A percentile compares a stretch with the other conserved stretches of the same genome.
Evolutionary conservation across 1,140 invertebrate genomes (phyloP).

Genomic region (Caerostris extrusa): DNA sequence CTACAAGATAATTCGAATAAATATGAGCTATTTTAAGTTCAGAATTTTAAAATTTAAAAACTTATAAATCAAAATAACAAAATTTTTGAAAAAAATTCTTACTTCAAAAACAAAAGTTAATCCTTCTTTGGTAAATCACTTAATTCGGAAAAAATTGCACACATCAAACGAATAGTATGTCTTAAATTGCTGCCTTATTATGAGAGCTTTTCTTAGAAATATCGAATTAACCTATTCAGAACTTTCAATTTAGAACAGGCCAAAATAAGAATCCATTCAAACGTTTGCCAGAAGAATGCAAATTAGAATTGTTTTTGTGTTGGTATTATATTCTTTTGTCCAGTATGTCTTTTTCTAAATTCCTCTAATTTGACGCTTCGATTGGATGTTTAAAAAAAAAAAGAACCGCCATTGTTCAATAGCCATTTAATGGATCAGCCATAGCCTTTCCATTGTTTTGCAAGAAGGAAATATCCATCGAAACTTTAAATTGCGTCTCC

Average conservation of each 20-base stretch:
- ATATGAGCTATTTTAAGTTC: no score
- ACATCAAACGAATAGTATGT: neutral
- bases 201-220: neutral
- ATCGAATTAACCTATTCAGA: neutral
- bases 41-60: neutral
- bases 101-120: neutral
- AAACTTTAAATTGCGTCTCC: neutral
- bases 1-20: no score
- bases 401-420: neutral
- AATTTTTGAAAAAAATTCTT: neutral
- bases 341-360: slow-evolving; percentile 27
- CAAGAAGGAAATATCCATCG: neutral
- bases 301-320: neutral
- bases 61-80: neutral
- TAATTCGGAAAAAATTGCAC: neutral
- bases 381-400: neutral
- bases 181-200: neutral
- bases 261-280: neutral
- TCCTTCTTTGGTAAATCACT: neutral
- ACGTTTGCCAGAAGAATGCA: neutral
- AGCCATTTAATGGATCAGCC: neutral
- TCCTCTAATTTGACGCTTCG: slow-evolving; percentile 31
- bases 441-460: neutral
- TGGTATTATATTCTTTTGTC: slow-evolving; percentile 29
- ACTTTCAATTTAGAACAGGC: neutral